A percentile compares a stretch with the other conserved stretches of the same genome.
phyloP scores from a whole-genome alignment of 2,888 invertebrate species.

The Isotomurus palustris region DNA sequence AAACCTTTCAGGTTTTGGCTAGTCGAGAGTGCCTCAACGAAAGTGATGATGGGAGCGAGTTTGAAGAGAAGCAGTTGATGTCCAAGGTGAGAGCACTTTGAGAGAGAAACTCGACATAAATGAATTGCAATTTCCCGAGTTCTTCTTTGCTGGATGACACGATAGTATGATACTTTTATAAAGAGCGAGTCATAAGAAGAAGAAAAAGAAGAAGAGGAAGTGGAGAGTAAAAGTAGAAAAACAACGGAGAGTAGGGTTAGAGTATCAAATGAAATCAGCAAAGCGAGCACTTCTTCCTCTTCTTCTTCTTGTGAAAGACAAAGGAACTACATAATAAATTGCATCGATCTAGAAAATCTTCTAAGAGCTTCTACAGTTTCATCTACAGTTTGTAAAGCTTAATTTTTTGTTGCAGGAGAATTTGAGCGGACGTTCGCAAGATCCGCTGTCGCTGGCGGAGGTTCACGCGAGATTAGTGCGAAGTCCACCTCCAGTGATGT shows the following conservation, averaged over 20 bases:
- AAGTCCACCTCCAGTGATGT: slow-evolving; percentile 46
- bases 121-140: too few relatives aligned
- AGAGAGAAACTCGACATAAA: too few relatives aligned
- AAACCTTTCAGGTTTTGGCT: slow-evolving; percentile 73
- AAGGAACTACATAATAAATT: not conserved
- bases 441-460: slow-evolving; percentile 41
- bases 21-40: slow-evolving; percentile 75
- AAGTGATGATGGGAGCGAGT: slow-evolving; percentile 55
- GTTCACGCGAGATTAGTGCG: slow-evolving; percentile 45
- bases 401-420: slow-evolving; percentile 34
- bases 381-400: not conserved
- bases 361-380: not conserved
- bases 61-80: slow-evolving; percentile 45
- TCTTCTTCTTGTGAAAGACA: too few relatives aligned
- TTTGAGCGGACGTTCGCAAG: slow-evolving; percentile 30
- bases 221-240: too few relatives aligned
- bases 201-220: too few relatives aligned
- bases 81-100: slow-evolving; percentile 46
- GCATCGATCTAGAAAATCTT: not conserved
- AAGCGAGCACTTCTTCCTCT: too few relatives aligned
- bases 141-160: too few relatives aligned
- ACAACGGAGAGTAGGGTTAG: too few relatives aligned
- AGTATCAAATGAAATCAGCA: too few relatives aligned
- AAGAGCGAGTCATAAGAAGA: too few relatives aligned
- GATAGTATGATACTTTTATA: too few relatives aligned